Evolutionary conservation across 2,113 vertebrate genomes (phyloP), one percentile per base, ranked within the genome.

Genomic region (Enhydra lutris): DNA sequence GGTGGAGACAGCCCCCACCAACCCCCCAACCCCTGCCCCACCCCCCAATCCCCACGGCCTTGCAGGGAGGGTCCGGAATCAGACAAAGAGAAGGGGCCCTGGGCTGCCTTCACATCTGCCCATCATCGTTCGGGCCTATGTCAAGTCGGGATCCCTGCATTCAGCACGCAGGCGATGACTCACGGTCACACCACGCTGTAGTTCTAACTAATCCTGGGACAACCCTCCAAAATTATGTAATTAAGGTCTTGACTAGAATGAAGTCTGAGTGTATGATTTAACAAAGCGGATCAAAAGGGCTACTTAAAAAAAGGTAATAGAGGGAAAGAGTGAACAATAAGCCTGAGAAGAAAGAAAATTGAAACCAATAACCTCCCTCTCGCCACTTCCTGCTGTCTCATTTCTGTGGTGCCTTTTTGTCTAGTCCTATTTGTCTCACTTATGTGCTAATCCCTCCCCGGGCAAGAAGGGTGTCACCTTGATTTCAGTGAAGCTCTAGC

Each of bases 311-410:
- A 52, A 52, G 50, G 67, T 67, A 57, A 31, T 18, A 83, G 57
- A 78, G 31, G 47, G 29, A 67, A 65, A 95, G 59, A 92, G 23
- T 78, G 42, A 96, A 98, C 39, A 89, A 82, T 84, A 95, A 96
- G 55, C 69, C 94, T 92, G 74, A 39, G 47, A 96, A 95, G 96
- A 85, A 90, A 82, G 96, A 89, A 97, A 97, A 76, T 21, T 42
- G 87, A 97, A 89, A 91, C 71, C 80, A 45, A 13, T 55, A n/a
- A 31, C 88, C 17, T 69, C 36, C n/a, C 24, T 88, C 42, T 87
- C 52, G 24, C 57, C 17, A 21, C 69, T 95, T 93, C 26, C 69
- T 45, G n/a, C 13, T 57, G 85, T 55, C 78, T 87, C 50, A 23
- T 67, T 78, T 61, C 89, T 63, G 20, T 12, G 42, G 52, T 85